A percentile compares a stretch with the other conserved stretches of the same genome.
Evolutionary conservation across 1,140 invertebrate genomes (phyloP).

Genomic region (Drosophila ogumai): DNA sequence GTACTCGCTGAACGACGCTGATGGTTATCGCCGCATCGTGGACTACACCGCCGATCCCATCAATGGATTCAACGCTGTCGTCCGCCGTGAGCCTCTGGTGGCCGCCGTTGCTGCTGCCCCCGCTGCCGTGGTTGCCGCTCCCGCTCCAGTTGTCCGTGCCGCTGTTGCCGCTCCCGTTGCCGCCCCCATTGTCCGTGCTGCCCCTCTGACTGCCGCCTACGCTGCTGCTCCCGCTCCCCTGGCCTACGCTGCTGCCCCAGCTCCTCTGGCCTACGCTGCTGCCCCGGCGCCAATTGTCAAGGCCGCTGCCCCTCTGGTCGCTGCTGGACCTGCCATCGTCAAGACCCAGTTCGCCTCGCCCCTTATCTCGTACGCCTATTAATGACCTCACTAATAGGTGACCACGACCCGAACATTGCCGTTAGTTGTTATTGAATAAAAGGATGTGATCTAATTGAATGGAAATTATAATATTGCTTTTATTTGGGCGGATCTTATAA

Average conservation of each 20-base stretch:
- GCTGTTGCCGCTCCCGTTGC: constrained; percentile 62
- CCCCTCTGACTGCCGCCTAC: constrained; percentile 36
- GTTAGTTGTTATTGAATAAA: constrained; percentile 83
- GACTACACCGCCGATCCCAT: constrained; percentile 84
- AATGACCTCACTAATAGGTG: constrained; percentile 39
- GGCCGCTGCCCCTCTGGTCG: constrained; percentile 58
- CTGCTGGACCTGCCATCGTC: constrained; percentile 66
- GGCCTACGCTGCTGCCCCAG: constrained; percentile 54
- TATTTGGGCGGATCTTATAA: neutral
- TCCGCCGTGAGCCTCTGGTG: constrained; percentile 80
- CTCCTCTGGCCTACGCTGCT: constrained; percentile 60
- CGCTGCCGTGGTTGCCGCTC: constrained; percentile 70
- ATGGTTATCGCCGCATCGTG: constrained; percentile 84
- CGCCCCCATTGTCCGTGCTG: constrained; percentile 49
- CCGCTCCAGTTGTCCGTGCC: constrained; percentile 54
- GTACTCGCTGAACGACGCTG: constrained; percentile 84
- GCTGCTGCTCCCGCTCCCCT: constrained; percentile 52
- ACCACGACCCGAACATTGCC: constrained; percentile 74
- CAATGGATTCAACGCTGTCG: constrained; percentile 85
- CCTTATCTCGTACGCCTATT: constrained; percentile 77
- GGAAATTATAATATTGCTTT: neutral
- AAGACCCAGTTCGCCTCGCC: constrained; percentile 80
- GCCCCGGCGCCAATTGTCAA: constrained; percentile 62
- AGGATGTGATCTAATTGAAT: constrained; percentile 70
- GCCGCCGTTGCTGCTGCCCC: constrained; percentile 73